These are phyloP conservation scores for Drosophila meridiana DNA, from an alignment of 2,888 invertebrate species.

Conservation along the genomic window DNA sequence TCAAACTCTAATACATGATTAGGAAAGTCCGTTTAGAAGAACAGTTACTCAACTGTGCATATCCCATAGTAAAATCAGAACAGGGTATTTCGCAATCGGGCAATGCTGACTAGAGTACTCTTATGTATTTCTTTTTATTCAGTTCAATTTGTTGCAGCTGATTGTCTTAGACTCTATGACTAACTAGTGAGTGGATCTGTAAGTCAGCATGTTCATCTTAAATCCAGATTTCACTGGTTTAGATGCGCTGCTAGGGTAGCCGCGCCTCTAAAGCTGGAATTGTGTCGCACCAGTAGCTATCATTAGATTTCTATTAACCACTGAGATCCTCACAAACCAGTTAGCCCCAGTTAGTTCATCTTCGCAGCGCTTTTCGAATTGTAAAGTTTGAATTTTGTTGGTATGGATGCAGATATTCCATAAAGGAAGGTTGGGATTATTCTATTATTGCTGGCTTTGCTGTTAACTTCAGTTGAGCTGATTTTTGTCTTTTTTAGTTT, in stretches of 20 bases:
- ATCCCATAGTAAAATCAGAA: too few relatives aligned
- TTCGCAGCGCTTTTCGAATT: background rate
- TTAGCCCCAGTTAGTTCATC: background rate
- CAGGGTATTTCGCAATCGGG: background rate
- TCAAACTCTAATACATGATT: too few relatives aligned
- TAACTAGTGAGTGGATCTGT: background rate
- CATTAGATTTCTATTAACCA: background rate
- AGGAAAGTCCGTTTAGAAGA: too few relatives aligned
- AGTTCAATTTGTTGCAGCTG: background rate
- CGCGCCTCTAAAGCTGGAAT: background rate
- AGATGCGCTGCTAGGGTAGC: too few relatives aligned
- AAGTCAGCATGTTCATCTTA: background rate
- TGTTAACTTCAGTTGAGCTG: background rate
- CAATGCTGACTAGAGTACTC: background rate
- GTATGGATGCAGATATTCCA: background rate
- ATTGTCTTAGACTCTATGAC: background rate
- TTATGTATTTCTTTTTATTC: background rate
- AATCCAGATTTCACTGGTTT: background rate
- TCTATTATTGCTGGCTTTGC: background rate
- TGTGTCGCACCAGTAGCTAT: background rate
- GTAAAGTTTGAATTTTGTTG: background rate
- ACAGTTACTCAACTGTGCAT: too few relatives aligned
- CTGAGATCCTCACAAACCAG: background rate
- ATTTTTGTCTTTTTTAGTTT: background rate
- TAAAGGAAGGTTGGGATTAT: too few relatives aligned